Percentiles rank a stretch among this genome's conserved stretches.
phyloP scores from a whole-genome alignment of 2,797 vertebrate genomes.

The Cirrhinus mrigala region DNA sequence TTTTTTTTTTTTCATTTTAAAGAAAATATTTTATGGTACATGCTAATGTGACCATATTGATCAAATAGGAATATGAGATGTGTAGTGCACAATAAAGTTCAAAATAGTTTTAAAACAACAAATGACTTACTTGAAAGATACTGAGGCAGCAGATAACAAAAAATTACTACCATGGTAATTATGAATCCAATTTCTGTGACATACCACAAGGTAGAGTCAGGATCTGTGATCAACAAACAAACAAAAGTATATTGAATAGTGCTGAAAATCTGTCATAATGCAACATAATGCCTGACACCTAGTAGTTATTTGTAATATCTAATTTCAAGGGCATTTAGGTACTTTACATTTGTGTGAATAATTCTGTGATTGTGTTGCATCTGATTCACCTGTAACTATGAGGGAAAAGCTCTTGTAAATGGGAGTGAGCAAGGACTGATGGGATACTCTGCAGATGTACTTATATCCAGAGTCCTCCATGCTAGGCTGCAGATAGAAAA shows the following conservation, averaged over 20 bases:
- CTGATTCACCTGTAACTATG: slow-evolving; percentile 66
- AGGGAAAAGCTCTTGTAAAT: slow-evolving; percentile 78
- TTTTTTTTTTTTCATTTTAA: no score
- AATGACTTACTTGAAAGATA: slow-evolving; percentile 68
- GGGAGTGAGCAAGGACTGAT: slow-evolving; percentile 72
- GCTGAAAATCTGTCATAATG: not conserved
- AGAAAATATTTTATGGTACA: no score
- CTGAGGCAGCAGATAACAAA: slow-evolving; percentile 53
- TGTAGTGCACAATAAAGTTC: not conserved
- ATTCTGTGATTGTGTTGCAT: slow-evolving; percentile 1
- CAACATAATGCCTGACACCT: slow-evolving; percentile 59
- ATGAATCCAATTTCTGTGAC: slow-evolving; percentile 21
- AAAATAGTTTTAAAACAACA: not conserved
- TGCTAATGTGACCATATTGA: not conserved
- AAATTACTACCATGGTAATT: not conserved
- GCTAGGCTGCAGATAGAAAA: slow-evolving; percentile 75
- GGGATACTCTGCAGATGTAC: slow-evolving; percentile 79
- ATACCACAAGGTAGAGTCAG: slow-evolving; percentile 47
- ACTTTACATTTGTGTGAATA: not conserved
- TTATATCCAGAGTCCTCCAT: slow-evolving; percentile 64
- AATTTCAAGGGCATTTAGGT: not conserved
- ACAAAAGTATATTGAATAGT: not conserved
- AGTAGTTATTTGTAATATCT: slow-evolving; percentile 54
- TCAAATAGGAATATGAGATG: not conserved
- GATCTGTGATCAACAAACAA: slow-evolving; percentile 12